phyloP scores from a whole-genome alignment of 2,888 invertebrate genomes.

The Nesidiocoris tenuis region DNA sequence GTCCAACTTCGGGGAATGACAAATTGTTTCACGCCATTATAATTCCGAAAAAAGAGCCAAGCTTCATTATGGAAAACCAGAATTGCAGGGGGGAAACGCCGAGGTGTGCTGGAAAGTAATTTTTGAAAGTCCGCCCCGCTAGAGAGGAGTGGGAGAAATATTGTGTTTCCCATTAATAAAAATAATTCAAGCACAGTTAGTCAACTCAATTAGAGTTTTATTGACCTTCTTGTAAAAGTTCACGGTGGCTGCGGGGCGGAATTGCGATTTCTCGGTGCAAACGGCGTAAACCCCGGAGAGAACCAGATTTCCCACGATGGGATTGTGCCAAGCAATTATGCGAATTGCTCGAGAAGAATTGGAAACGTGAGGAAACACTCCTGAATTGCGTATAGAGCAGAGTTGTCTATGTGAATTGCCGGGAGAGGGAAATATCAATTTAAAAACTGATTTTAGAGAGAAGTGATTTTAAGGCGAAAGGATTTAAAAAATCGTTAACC shows the following conservation, averaged over 20 bases:
- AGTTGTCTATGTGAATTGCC: too few species aligned
- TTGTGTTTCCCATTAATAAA: constrained; percentile 20
- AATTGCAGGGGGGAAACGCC: constrained; percentile 1
- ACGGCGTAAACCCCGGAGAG: too few species aligned
- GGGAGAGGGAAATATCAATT: too few species aligned
- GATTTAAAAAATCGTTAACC: too few species aligned
- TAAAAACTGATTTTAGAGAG: too few species aligned
- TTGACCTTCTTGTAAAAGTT: constrained; percentile 2
- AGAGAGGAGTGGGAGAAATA: constrained; percentile 30
- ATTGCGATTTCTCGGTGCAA: background rate
- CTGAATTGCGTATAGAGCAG: too few species aligned
- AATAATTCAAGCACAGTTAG: constrained; percentile 34
- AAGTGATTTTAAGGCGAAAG: too few species aligned
- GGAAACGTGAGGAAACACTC: too few species aligned
- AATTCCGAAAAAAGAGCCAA: constrained; percentile 27
- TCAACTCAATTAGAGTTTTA: constrained; percentile 21
- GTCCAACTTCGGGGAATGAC: constrained; percentile 40
- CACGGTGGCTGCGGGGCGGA: background rate
- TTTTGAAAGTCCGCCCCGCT: constrained; percentile 14
- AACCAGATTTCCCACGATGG: too few species aligned
- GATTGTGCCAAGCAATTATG: too few species aligned
- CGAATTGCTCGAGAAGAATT: too few species aligned
- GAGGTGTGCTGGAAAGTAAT: constrained; percentile 27
- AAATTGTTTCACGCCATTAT: constrained; percentile 42
- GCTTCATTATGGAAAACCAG: constrained; percentile 27